Evolutionary conservation across 2,888 invertebrate species (phyloP).

Genomic region (Macrophya alboannulata): DNA sequence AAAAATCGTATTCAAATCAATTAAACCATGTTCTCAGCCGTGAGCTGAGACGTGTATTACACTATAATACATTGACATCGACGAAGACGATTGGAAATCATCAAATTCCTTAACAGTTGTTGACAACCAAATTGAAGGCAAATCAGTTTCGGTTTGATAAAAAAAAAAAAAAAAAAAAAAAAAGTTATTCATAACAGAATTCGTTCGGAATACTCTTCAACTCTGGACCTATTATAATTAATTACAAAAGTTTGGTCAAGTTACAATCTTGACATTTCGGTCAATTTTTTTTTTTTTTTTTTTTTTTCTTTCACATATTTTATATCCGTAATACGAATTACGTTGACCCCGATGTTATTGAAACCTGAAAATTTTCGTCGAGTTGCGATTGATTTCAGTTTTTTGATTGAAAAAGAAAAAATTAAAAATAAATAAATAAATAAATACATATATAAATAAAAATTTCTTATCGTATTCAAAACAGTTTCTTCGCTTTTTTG

Average conservation of each 20-base stretch:
- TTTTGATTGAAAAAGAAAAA: background rate
- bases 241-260: background rate
- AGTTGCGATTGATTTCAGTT: background rate
- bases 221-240: background rate
- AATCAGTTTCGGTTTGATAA: background rate
- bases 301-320: background rate
- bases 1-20: background rate
- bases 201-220: background rate
- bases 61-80: background rate
- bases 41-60: too few species aligned
- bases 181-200: background rate
- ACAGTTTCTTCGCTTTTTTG: background rate
- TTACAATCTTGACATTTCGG: background rate
- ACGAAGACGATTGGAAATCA: background rate
- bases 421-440: background rate
- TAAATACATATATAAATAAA: too few species aligned
- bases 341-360: background rate
- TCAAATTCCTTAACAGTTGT: background rate
- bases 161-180: background rate
- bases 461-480: too few species aligned
- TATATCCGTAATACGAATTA: background rate
- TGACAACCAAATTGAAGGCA: background rate
- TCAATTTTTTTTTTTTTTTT: background rate
- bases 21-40: too few species aligned
- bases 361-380: background rate